Evolutionary conservation across 2,888 invertebrate genomes (phyloP), one percentile per base, ranked within the genome.

Genomic region (Oxyscelio sp.): DNA sequence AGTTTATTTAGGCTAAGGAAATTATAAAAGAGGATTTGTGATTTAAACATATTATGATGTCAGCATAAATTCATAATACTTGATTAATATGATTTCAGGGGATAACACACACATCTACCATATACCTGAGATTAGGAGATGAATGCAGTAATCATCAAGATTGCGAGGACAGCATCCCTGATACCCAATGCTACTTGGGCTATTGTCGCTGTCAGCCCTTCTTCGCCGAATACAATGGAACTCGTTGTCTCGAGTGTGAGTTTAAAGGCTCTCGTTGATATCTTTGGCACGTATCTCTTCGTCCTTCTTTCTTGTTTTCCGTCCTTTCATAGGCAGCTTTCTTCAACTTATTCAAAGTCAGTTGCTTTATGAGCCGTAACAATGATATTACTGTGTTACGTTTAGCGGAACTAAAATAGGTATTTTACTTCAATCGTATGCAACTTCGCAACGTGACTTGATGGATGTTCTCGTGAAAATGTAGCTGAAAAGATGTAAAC

Each of bases 201-300:
- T 95, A 96, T 87, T 98, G 98, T 95, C 95, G 96, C 79, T 98
- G 98, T 94, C 96, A 97, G 93, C 97, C 97, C 34, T 98, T 97
- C 94, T 97, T 96, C 94, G 97, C 98, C 38, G 96, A 96, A 92
- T 96, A 96, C 93, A 97, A 98, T 94, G 95, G 96, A 90, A 96
- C 97, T 80, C 96, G 96, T 85, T 98, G 98, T 95, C 95, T 98
- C 90, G 97, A 97, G 95, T 97, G 98, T 98, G 95, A 97, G 93
- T 89, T 59, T 84, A 66, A 75, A 71, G 82, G 75, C 70, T 56
- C 75, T 75, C 40, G 21, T 84, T 71, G 58, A 61, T 73, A 80
- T 66, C 65, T 77, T 77, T 59, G 66, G 73, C 84, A 84, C 80
- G 77, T 80, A 80, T 73, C 61, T 63, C 38, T 22, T 4, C 52